These are phyloP conservation scores for Proterorhinus semilunaris DNA, from an alignment of 2,113 vertebrate species.

Conservation along the genomic window DNA sequence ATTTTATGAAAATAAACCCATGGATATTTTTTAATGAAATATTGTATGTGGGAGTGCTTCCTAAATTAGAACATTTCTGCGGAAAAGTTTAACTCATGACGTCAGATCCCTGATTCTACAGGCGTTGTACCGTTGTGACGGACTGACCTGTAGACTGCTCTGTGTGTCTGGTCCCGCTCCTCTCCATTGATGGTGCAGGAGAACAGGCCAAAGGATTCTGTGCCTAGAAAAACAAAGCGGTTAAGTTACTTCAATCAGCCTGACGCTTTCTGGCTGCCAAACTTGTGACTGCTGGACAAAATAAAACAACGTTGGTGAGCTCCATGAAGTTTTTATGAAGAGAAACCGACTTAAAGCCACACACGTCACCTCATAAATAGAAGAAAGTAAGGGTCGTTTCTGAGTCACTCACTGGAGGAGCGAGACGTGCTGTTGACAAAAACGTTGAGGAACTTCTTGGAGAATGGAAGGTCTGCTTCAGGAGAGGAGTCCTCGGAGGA, in stretches of 20 bases:
- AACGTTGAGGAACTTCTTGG: constrained; percentile 98
- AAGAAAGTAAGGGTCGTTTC: not conserved
- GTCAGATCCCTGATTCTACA: too few species aligned
- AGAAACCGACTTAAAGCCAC: too few species aligned
- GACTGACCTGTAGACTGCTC: constrained; percentile 84
- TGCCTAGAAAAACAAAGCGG: constrained; percentile 75
- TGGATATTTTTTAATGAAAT: too few species aligned
- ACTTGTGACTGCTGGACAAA: too few species aligned
- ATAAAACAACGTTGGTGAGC: constrained; percentile 10
- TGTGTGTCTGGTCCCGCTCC: constrained; percentile 93
- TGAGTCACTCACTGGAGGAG: constrained; percentile 89
- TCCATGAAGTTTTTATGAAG: not conserved
- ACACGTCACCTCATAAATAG: too few species aligned
- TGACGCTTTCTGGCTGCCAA: too few species aligned
- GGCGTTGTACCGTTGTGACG: not conserved
- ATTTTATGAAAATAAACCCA: too few species aligned
- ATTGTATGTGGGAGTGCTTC: too few species aligned
- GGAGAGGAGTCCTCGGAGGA: constrained; percentile 89
- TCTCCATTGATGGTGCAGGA: constrained; percentile 93
- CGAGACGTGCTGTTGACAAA: constrained; percentile 97
- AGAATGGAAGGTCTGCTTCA: constrained; percentile 93
- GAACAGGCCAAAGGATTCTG: constrained; percentile 97
- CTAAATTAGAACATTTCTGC: too few species aligned
- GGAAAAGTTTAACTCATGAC: too few species aligned
- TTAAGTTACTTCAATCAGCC: not conserved